Base-by-base conservation (phyloP, 2,888 invertebrate genomes). In the Ceratothoa steindachneri region DNA sequence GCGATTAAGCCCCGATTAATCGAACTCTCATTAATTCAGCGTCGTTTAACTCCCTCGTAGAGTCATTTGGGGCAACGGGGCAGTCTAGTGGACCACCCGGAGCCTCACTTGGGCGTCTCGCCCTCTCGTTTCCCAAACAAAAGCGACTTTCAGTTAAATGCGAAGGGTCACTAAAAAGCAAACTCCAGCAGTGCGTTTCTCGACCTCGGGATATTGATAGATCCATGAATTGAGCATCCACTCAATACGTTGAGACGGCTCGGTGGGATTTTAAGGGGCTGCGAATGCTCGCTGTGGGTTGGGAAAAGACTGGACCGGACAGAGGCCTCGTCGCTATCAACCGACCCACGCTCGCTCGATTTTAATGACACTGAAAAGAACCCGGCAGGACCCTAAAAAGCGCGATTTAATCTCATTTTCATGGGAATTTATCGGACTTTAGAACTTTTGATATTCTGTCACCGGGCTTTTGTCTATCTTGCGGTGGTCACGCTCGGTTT, bases 11-110 rank as follows among this genome's bases (percentile, higher is more conserved):
- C 60, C 9, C 60, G 60, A 60, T 60, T 24, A 60, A 60, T 24
- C 22, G 60, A 60, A 60, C 60, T 60, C 27, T 60, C 60, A 24
- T 60, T 60, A 24, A 60, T 60, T 60, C n/a, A n/a, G 1, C 60
- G 60, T 24, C 27, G 24, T 60, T 60, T 60, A 60, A 60, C 60
- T 60, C 27, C 3, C n/a, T 22, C 12, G 27, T 22, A 22, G 24
- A 24, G 19, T 24, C 19, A 24, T 60, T 60, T 24, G 12, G 12
- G 12, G 19, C 12, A 12, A n/a, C 19, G 27, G 60, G 60, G 27
- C 19, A 24, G 22, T 60, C 60, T n/a, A 60, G 60, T n/a, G 24
- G 60, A 60, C 60, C 60, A 60, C 60, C 60, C 24, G 60, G 24
- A 60, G 60, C n/a, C 22, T 24, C 60, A 22, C 60, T 60, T 60